These are phyloP conservation scores for Misgurnus anguillicaudatus DNA, from an alignment of 2,113 vertebrate species.

Conservation along the genomic window DNA sequence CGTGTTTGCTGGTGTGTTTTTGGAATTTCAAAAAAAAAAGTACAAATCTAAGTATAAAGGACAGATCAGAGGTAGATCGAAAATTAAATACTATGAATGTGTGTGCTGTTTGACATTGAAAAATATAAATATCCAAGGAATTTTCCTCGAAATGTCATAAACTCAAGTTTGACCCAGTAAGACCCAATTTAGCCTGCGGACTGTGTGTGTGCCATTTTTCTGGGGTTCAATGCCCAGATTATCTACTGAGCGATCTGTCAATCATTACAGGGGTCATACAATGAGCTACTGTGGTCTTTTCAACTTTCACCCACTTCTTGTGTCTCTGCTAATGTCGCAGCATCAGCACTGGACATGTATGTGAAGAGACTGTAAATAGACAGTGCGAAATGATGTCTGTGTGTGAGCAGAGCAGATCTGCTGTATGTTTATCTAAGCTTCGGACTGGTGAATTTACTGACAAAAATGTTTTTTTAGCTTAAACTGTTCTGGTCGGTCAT, in stretches of 20 bases:
- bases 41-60: background rate
- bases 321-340: slow-evolving; percentile 9
- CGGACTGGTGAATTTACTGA: background rate
- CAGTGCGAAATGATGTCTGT: slow-evolving; percentile 3
- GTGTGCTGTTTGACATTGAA: background rate
- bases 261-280: slow-evolving; percentile 58
- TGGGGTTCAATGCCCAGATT: slow-evolving; percentile 25
- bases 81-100: background rate
- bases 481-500: background rate
- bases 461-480: background rate
- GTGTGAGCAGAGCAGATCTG: background rate
- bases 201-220: slow-evolving; percentile 5
- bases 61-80: background rate
- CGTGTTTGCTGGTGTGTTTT: background rate
- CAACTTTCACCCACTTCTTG: slow-evolving; percentile 67
- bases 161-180: background rate
- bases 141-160: slow-evolving; percentile 31
- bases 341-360: slow-evolving; percentile 7
- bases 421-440: background rate
- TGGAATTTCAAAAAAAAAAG: slow-evolving; percentile 6
- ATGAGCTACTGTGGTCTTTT: slow-evolving; percentile 9
- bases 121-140: slow-evolving; percentile 39
- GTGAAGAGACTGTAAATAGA: background rate
- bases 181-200: slow-evolving; percentile 26
- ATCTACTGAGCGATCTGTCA: slow-evolving; percentile 58